These are phyloP conservation scores for Epinephelus coioides DNA, from an alignment of 2,797 vertebrate genomes.

Conservation along the genomic window DNA sequence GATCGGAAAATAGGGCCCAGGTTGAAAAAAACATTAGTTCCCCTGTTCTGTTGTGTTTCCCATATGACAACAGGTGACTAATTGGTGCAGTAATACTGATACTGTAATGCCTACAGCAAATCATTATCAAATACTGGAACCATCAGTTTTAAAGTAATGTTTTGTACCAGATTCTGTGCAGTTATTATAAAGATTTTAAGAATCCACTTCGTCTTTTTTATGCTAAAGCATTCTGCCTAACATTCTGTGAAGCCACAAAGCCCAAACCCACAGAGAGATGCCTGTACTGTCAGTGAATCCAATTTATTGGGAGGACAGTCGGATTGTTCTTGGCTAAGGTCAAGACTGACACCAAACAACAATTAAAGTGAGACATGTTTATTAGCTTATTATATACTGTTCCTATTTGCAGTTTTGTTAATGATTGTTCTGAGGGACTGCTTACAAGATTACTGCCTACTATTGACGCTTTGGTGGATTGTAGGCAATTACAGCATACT, in stretches of 20 bases:
- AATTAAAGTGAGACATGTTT: constrained; percentile 28
- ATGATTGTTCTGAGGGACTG: constrained; percentile 29
- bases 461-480: constrained; percentile 19
- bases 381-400: constrained; percentile 33
- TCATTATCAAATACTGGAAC: too few species aligned
- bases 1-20: too few species aligned
- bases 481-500: constrained; percentile 25
- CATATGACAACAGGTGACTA: too few species aligned
- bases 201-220: background rate
- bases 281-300: background rate
- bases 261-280: background rate
- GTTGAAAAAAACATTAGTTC: too few species aligned
- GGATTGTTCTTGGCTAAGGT: constrained; percentile 9
- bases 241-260: background rate
- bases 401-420: constrained; percentile 34
- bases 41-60: too few species aligned
- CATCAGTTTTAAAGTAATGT: background rate
- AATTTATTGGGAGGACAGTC: background rate
- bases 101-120: too few species aligned
- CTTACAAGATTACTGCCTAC: constrained; percentile 19
- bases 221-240: background rate
- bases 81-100: too few species aligned
- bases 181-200: background rate
- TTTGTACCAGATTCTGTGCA: background rate
- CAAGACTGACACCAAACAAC: constrained; percentile 24